These are phyloP conservation scores for Misgurnus mizolepis DNA, from an alignment of 2,113 vertebrate genomes.

Conservation along the genomic window DNA sequence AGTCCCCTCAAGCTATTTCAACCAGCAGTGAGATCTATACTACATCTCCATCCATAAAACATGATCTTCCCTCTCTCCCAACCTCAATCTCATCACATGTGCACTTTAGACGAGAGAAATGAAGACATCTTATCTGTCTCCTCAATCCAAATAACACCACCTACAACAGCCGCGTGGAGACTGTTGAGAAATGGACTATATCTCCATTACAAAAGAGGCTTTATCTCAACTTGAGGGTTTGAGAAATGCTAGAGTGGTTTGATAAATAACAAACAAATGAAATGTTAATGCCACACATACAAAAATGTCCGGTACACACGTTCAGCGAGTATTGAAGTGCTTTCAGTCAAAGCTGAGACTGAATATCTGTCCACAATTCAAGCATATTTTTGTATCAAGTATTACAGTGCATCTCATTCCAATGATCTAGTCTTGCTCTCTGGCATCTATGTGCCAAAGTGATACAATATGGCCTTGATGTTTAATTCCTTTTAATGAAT, in stretches of 20 bases:
- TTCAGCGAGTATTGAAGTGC: not conserved
- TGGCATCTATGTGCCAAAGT: not conserved
- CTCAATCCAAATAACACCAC: not conserved
- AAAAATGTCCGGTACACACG: too few relatives aligned
- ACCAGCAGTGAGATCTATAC: not conserved
- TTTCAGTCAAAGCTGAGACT: not conserved
- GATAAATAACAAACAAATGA: not conserved
- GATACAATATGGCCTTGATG: not conserved
- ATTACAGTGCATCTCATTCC: not conserved
- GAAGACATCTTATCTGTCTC: conserved; percentile 6
- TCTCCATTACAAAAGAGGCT: not conserved
- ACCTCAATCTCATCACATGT: not conserved
- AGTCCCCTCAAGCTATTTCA: not conserved
- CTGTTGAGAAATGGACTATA: not conserved
- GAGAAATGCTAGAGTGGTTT: not conserved
- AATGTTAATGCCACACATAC: not conserved
- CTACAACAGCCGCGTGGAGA: not conserved
- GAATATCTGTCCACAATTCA: not conserved
- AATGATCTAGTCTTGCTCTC: not conserved
- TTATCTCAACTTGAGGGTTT: not conserved
- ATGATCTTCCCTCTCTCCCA: not conserved
- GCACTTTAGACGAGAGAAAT: not conserved
- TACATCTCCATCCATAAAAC: conserved; percentile 25
- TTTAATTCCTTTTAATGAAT: conserved; percentile 14
- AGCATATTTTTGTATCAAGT: not conserved